These are phyloP conservation scores for Acrossocheilus fasciatus DNA, from an alignment of 2,797 vertebrate genomes.

Conservation along the genomic window DNA sequence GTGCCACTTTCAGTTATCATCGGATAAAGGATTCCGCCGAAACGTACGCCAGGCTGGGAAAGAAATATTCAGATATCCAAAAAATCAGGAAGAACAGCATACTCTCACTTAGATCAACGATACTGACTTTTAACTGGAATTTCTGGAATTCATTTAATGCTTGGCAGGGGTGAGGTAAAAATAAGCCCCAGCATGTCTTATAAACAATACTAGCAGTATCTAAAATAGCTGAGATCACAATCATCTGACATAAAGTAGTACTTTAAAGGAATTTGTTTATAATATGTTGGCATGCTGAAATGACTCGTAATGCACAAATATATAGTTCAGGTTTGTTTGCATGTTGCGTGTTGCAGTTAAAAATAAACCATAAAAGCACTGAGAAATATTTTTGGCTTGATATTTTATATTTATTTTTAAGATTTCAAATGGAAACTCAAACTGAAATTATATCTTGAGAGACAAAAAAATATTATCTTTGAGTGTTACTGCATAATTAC, in stretches of 20 bases:
- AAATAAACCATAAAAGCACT: background rate
- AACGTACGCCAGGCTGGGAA: background rate
- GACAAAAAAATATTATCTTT: background rate
- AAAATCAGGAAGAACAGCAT: constrained; percentile 57
- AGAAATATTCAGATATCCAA: constrained; percentile 52
- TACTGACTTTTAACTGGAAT: constrained; percentile 59
- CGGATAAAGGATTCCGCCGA: constrained; percentile 10
- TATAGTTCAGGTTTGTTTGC: background rate
- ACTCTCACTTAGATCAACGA: constrained; percentile 43
- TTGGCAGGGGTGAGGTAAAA: constrained; percentile 46
- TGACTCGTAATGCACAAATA: background rate
- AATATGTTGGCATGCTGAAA: constrained; percentile 2
- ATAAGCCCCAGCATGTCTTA: constrained; percentile 15
- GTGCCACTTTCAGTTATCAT: constrained; percentile 7
- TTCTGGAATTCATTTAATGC: constrained; percentile 54
- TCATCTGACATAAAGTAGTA: constrained; percentile 22
- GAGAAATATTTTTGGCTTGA: background rate
- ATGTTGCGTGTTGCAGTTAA: background rate
- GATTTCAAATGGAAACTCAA: background rate
- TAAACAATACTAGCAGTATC: constrained; percentile 47
- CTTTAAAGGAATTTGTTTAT: constrained; percentile 37
- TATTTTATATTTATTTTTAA: background rate
- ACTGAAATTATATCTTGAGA: background rate
- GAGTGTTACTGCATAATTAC: constrained; percentile 13
- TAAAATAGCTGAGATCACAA: constrained; percentile 32